Evolutionary conservation across 2,888 invertebrate genomes (phyloP).

Genomic region (Drosophila recens): DNA sequence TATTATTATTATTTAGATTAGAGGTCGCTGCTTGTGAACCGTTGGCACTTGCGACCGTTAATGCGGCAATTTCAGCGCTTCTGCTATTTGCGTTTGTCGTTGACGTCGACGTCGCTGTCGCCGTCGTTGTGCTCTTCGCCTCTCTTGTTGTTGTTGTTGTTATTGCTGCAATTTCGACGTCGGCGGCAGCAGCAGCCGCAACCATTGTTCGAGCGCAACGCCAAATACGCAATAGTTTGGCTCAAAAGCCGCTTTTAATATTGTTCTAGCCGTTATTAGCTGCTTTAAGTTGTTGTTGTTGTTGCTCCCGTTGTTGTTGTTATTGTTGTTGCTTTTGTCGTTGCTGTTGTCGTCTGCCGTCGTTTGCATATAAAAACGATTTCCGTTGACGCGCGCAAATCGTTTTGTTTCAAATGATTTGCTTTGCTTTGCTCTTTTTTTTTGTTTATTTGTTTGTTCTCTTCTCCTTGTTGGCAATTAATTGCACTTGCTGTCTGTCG

Average conservation of each 20-base stretch:
- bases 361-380: constrained; percentile 74
- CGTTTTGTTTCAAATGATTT: constrained; percentile 44
- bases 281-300: constrained; percentile 35
- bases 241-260: constrained; percentile 58
- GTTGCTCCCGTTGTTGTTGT: constrained; percentile 46
- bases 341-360: constrained; percentile 81
- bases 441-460: constrained; percentile 33
- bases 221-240: constrained; percentile 62
- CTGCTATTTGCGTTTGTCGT: constrained; percentile 22
- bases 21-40: constrained; percentile 49
- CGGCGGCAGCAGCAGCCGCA: constrained; percentile 68
- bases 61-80: constrained; percentile 47
- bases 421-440: constrained; percentile 32
- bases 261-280: constrained; percentile 48
- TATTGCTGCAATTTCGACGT: constrained; percentile 56
- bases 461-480: constrained; percentile 41
- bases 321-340: constrained; percentile 54
- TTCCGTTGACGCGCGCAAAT: constrained; percentile 65
- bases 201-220: constrained; percentile 68
- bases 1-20: constrained; percentile 56
- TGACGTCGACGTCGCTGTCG: constrained; percentile 12
- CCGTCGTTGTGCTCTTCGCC: constrained; percentile 14
- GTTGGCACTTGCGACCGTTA: constrained; percentile 44
- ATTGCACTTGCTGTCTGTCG: constrained; percentile 36
- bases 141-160: constrained; percentile 35